A percentile compares a stretch with the other conserved stretches of the same genome.
These are phyloP conservation scores for Pangasianodon hypophthalmus DNA, from an alignment of 2,113 vertebrate genomes.

Conservation along the genomic window DNA sequence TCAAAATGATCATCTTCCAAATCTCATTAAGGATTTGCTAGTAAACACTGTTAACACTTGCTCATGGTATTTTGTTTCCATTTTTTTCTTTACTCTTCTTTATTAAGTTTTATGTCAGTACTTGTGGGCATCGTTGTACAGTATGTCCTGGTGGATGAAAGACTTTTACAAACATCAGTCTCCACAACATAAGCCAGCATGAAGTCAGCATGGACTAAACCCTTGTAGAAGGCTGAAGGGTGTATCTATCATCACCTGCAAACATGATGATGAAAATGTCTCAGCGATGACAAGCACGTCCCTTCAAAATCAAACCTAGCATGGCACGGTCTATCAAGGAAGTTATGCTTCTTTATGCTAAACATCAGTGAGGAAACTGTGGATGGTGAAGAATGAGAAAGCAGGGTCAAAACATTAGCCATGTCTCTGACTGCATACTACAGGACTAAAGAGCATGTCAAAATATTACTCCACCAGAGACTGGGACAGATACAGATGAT, in stretches of 20 bases:
- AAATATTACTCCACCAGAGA: not conserved
- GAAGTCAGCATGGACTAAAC: not conserved
- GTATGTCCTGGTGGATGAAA: not conserved
- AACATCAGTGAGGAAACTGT: not conserved
- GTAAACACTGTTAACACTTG: not conserved
- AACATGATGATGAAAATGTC: conserved; percentile 22
- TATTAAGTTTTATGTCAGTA: not conserved
- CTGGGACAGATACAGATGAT: not conserved
- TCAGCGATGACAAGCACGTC: not conserved
- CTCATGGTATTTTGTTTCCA: not conserved
- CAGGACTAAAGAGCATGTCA: not conserved
- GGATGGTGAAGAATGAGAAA: not conserved
- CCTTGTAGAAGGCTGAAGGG: not conserved
- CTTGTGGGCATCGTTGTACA: not conserved
- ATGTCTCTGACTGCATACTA: not conserved
- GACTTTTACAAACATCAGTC: not conserved
- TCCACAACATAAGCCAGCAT: not conserved
- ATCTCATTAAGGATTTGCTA: not conserved
- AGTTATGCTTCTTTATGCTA: not conserved
- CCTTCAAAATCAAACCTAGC: not conserved
- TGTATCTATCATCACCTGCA: not conserved
- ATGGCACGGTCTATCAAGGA: not conserved
- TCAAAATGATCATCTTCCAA: not conserved
- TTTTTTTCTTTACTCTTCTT: not conserved
- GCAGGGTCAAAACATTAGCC: not conserved